A percentile compares a stretch with the other conserved stretches of the same genome.
Conservation (phyloP, 2,113 vertebrate species). For the Numenius arquata region DNA sequence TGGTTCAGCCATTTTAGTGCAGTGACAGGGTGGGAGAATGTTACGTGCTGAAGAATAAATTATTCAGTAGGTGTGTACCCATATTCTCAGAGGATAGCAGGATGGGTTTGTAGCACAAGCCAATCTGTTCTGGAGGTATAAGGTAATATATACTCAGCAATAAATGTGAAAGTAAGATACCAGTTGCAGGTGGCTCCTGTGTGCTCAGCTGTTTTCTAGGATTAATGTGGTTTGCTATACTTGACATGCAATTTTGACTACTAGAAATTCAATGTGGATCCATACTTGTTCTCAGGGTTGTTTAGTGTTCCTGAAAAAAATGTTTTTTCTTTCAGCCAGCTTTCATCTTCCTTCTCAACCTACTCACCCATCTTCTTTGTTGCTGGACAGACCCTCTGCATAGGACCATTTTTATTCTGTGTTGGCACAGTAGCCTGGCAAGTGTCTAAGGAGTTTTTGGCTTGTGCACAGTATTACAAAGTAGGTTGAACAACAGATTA, state of each 20-base stretch:
- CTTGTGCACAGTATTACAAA: neutral
- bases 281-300: neutral
- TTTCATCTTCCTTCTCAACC: neutral
- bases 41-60: neutral
- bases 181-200: neutral
- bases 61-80: neutral
- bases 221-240: neutral
- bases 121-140: neutral
- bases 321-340: fast-evolving
- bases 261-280: neutral
- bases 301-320: neutral
- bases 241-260: neutral
- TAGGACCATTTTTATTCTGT: neutral
- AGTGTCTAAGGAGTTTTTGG: neutral
- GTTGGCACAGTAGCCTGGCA: neutral
- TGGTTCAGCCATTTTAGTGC: neutral
- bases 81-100: neutral
- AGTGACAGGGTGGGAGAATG: neutral
- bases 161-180: neutral
- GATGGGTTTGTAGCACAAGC: neutral
- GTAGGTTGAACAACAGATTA: neutral
- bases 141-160: fast-evolving
- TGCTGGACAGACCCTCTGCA: neutral
- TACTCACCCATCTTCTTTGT: neutral
- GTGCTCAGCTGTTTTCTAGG: neutral